A percentile compares a stretch with the other conserved stretches of the same genome.
Evolutionary conservation across 2,113 vertebrate species (phyloP).

Genomic region (Miniopterus natalensis): DNA sequence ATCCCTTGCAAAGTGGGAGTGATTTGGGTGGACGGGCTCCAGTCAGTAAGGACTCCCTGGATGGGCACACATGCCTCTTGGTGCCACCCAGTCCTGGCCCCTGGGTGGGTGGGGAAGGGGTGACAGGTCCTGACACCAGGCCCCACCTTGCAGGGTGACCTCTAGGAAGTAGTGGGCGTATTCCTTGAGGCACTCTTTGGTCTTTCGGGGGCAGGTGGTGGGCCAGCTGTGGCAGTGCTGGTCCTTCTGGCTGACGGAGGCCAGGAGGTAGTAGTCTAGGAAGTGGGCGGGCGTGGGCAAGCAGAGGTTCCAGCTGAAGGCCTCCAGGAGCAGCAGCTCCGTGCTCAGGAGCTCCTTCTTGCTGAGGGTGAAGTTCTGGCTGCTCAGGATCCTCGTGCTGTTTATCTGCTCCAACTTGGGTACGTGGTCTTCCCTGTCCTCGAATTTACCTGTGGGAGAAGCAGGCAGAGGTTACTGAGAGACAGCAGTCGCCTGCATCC

Average conservation of each 20-base stretch:
- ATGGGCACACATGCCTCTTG: neutral
- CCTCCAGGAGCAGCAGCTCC: constrained; percentile 94
- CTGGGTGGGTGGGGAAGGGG: neutral
- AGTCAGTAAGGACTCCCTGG: too few relatives aligned
- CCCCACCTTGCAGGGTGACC: constrained; percentile 94
- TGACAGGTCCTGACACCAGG: fast-evolving
- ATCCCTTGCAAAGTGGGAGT: neutral
- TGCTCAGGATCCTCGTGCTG: constrained; percentile 91
- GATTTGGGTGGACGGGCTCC: neutral
- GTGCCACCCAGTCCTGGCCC: neutral
- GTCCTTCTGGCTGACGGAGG: constrained; percentile 92
- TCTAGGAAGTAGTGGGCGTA: constrained; percentile 95
- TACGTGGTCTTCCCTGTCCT: constrained; percentile 94
- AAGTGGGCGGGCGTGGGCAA: constrained; percentile 96
- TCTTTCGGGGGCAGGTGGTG: constrained; percentile 90
- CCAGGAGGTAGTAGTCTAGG: constrained; percentile 96
- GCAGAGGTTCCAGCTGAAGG: constrained; percentile 95
- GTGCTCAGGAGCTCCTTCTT: constrained; percentile 93
- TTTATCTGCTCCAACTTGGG: constrained; percentile 95
- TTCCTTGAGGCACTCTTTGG: constrained; percentile 94
- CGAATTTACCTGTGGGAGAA: constrained; percentile 92
- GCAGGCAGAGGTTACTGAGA: neutral
- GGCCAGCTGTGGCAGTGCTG: constrained; percentile 93
- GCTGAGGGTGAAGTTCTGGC: constrained; percentile 91
- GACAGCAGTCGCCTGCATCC: neutral